These are phyloP conservation scores for Pantherophis alleghaniensis DNA, from an alignment of 2,797 vertebrate species.

Conservation along the genomic window DNA sequence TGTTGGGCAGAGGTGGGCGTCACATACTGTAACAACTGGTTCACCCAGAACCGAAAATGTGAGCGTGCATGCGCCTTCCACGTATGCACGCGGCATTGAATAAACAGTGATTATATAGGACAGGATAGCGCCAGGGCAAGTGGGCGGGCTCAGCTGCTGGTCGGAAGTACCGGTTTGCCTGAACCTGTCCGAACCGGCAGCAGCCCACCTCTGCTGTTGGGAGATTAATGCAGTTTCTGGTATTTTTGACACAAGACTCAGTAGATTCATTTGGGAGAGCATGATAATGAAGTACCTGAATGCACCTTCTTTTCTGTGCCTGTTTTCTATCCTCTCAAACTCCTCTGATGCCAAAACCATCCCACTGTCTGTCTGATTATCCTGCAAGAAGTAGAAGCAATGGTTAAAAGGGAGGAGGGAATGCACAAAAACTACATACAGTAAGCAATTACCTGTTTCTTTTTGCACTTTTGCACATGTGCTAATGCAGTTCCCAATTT, in stretches of 20 bases:
- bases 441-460: background rate
- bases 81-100: no score
- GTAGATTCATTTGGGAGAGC: background rate
- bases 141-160: no score
- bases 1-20: background rate
- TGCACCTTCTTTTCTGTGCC: conserved; percentile 77
- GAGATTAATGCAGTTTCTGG: background rate
- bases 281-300: conserved; percentile 78
- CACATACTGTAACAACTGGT: no score
- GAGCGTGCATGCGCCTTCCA: no score
- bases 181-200: no score
- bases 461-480: background rate
- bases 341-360: conserved; percentile 98
- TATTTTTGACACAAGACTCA: background rate
- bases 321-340: conserved; percentile 90
- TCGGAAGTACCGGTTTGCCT: no score
- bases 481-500: background rate
- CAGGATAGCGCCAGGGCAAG: no score
- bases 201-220: background rate
- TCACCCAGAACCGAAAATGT: no score
- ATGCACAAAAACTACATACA: background rate
- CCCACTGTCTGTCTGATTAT: conserved; percentile 98
- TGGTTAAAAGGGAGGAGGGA: conserved; percentile 40
- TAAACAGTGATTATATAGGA: no score
- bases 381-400: conserved; percentile 76